phyloP scores from a whole-genome alignment of 2,797 vertebrate species.

The Rallus crepitans region DNA sequence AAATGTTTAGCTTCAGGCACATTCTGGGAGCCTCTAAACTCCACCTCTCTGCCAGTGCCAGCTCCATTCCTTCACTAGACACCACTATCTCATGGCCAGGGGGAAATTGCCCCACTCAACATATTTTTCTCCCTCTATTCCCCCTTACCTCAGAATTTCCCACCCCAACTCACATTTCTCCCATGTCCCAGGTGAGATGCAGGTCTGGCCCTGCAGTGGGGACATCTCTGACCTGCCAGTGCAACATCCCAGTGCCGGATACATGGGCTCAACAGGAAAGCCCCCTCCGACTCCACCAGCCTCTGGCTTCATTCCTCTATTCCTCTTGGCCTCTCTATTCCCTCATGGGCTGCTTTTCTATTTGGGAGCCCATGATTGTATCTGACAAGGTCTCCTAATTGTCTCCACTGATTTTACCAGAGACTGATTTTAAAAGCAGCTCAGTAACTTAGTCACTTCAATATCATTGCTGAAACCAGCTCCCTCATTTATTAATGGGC shows the following conservation, averaged over 20 bases:
- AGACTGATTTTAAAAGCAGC: slow-evolving; percentile 55
- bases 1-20: neutral
- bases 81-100: neutral
- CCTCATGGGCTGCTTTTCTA: slow-evolving; percentile 35
- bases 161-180: neutral
- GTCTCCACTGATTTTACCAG: slow-evolving; percentile 59
- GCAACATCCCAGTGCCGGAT: neutral
- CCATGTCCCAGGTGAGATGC: neutral
- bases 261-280: neutral
- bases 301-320: neutral
- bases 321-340: neutral
- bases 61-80: neutral
- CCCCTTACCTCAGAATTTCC: neutral
- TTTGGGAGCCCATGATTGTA: slow-evolving; percentile 53
- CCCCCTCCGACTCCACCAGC: neutral
- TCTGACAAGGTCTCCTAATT: slow-evolving; percentile 72
- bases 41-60: neutral
- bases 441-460: slow-evolving; percentile 36
- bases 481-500: slow-evolving; percentile 44
- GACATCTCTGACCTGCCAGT: neutral
- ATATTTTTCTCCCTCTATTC: neutral
- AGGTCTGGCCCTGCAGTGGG: accelerated
- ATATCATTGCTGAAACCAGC: neutral
- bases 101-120: neutral
- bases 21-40: neutral